Conservation (phyloP, 2,797 vertebrate species). For the Chromobotia macracanthus region DNA sequence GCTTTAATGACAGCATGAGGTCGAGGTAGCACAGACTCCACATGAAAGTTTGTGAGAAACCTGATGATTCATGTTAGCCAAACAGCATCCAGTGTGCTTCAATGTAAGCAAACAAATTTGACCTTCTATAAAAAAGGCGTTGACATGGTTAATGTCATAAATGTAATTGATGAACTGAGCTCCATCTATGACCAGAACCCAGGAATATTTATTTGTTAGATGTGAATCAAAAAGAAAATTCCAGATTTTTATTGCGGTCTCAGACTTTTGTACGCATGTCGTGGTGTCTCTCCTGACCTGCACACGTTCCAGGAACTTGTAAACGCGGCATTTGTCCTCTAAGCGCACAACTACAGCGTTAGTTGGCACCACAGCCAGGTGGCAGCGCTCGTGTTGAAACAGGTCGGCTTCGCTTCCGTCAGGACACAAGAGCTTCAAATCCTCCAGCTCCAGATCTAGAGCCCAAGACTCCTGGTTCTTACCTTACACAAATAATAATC, state of each 20-base stretch:
- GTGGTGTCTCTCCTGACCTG: slow-evolving; percentile 69
- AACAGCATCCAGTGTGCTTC: background rate
- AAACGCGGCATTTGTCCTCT: slow-evolving; percentile 80
- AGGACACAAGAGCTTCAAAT: slow-evolving; percentile 82
- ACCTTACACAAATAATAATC: slow-evolving; percentile 62
- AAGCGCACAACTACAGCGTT: slow-evolving; percentile 79
- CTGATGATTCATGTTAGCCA: background rate
- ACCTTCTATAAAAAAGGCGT: background rate
- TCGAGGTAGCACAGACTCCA: no score
- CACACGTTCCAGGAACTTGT: slow-evolving; percentile 81
- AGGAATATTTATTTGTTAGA: background rate
- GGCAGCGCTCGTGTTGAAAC: slow-evolving; percentile 71
- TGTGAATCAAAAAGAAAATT: background rate
- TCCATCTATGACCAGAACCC: no score
- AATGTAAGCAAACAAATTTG: background rate
- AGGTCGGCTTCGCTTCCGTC: slow-evolving; percentile 74
- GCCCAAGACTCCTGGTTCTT: slow-evolving; percentile 84
- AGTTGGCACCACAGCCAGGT: slow-evolving; percentile 79
- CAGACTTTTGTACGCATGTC: slow-evolving; percentile 33
- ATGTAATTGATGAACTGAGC: background rate
- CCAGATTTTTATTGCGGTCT: background rate
- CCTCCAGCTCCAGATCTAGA: slow-evolving; percentile 81
- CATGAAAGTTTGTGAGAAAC: background rate
- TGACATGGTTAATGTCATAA: background rate
- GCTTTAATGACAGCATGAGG: no score